Conservation (phyloP, 2,888 invertebrate genomes). For the Trachelus troglodyta region DNA sequence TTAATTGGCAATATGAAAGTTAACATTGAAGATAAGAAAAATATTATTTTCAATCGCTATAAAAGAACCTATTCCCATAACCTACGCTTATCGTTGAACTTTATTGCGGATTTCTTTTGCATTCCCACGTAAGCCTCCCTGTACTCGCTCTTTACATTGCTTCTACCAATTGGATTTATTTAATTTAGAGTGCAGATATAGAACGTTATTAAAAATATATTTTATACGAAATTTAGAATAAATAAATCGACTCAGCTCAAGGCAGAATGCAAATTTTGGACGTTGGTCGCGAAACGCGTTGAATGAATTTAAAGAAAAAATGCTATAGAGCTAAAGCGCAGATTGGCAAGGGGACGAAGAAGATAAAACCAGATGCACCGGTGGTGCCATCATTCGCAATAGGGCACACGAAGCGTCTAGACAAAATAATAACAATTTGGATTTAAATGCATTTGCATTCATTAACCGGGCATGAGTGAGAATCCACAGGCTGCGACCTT, state of each 20-base stretch:
- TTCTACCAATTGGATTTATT: too few species aligned
- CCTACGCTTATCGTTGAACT: background rate
- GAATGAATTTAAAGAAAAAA: background rate
- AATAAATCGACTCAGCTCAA: background rate
- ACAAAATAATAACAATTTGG: constrained; percentile 62
- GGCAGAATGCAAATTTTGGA: background rate
- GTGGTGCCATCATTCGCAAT: constrained; percentile 44
- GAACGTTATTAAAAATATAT: background rate
- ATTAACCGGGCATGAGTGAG: constrained; percentile 41
- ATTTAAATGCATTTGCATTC: constrained; percentile 64
- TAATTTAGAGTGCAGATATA: background rate
- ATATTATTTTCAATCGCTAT: background rate
- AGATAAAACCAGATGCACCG: constrained; percentile 1
- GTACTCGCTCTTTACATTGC: background rate
- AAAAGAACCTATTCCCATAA: background rate
- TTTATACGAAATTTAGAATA: background rate
- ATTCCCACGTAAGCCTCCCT: background rate
- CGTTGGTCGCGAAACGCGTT: background rate
- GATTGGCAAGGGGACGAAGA: background rate
- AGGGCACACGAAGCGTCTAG: constrained; percentile 62
- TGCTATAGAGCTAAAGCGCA: background rate
- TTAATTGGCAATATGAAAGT: background rate
- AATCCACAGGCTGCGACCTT: constrained; percentile 18
- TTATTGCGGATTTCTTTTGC: background rate
- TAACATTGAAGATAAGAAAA: background rate